These are phyloP conservation scores for Dusona sp. DNA, from an alignment of 2,888 invertebrate species.

Conservation along the genomic window DNA sequence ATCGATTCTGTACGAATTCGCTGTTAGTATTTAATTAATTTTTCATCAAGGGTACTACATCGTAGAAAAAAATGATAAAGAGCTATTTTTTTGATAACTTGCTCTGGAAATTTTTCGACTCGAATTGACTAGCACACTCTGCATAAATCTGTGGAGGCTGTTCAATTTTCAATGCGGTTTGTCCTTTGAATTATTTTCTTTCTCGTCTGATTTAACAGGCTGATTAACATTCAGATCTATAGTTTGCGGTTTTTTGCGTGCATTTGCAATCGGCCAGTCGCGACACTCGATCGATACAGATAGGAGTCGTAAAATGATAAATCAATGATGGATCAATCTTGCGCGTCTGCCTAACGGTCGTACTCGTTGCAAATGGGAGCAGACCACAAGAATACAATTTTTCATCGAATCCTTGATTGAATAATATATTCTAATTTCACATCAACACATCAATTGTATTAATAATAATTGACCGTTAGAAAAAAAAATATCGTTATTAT, in stretches of 20 bases:
- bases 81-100: too few species aligned
- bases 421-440: constrained; percentile 22
- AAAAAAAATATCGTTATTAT: neutral
- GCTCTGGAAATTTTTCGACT: too few species aligned
- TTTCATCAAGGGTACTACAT: too few species aligned
- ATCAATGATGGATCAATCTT: neutral
- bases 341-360: neutral
- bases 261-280: neutral
- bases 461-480: neutral
- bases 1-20: too few species aligned
- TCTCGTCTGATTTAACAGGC: constrained; percentile 11
- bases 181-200: neutral
- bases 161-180: neutral
- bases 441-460: neutral
- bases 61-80: too few species aligned
- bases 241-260: constrained; percentile 25
- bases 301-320: neutral
- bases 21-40: too few species aligned
- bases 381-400: neutral
- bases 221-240: constrained; percentile 39
- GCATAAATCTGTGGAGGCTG: neutral
- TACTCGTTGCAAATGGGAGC: neutral
- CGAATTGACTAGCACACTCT: neutral
- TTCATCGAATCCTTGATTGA: constrained; percentile 21
- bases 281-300: neutral